Evolutionary conservation across 1,140 invertebrate species (phyloP).

Genomic region (Hydropsyche tenuis): DNA sequence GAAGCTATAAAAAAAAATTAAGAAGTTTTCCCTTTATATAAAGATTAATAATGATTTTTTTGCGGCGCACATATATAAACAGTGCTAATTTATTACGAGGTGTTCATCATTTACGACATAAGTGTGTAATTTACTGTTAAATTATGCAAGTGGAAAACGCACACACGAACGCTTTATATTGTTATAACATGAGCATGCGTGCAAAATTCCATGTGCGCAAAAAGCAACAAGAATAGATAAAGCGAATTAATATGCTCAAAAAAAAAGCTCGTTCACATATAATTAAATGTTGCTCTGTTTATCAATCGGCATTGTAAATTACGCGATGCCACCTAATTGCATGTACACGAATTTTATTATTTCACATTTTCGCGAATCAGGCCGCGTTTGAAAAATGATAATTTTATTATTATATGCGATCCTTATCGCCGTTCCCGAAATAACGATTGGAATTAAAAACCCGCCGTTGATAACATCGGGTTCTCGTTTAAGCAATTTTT

Average conservation of each 20-base stretch:
- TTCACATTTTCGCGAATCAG: neutral
- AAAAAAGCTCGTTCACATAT: conserved; percentile 3
- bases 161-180: neutral
- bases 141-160: conserved; percentile 19
- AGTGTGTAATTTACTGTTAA: conserved; percentile 16
- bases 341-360: neutral
- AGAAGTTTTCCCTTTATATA: no score
- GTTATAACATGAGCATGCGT: neutral
- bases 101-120: conserved; percentile 24
- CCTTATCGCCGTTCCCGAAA: no score
- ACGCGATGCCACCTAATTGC: neutral
- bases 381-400: no score
- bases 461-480: no score
- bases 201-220: conserved; percentile 4
- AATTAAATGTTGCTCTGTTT: neutral
- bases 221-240: neutral
- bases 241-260: neutral
- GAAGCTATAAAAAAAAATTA: no score
- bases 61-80: neutral
- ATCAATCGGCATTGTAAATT: no score
- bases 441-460: no score
- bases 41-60: no score
- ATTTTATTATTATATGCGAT: no score
- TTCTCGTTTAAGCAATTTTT: no score
- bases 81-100: conserved; percentile 17